Evolutionary conservation across 2,113 vertebrate genomes (phyloP).

Genomic region (Seriola aureovittata): DNA sequence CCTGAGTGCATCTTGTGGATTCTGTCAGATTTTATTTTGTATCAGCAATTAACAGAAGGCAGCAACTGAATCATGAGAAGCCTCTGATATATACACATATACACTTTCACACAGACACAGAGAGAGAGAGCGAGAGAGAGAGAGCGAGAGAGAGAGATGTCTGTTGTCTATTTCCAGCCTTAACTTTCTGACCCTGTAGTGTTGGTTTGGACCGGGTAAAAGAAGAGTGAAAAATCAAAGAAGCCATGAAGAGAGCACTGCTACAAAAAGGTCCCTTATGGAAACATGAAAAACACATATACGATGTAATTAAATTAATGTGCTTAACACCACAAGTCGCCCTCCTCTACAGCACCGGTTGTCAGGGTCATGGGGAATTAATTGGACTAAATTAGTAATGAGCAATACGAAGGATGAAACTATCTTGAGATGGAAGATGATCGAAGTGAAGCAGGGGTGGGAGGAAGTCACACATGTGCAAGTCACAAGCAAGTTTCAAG

Average conservation of each 20-base stretch:
- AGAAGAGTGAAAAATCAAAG: constrained; percentile 19
- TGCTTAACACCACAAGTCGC: constrained; percentile 18
- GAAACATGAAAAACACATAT: constrained; percentile 55
- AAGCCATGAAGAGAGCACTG: constrained; percentile 15
- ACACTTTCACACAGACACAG: too few species aligned
- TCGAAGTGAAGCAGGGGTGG: constrained; percentile 33
- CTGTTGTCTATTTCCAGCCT: constrained; percentile 31
- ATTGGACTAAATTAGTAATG: constrained; percentile 40
- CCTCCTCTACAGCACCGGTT: constrained; percentile 26
- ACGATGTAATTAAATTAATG: constrained; percentile 38
- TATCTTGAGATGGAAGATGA: constrained; percentile 12
- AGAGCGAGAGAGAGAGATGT: neutral
- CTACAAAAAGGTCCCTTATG: constrained; percentile 42
- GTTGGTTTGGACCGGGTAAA: neutral
- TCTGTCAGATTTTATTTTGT: constrained; percentile 57
- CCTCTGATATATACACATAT: neutral
- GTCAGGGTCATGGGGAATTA: constrained; percentile 37
- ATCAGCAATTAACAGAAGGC: constrained; percentile 56
- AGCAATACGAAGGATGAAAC: constrained; percentile 1
- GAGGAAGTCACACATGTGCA: too few species aligned
- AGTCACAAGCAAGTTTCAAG: too few species aligned
- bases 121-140: too few species aligned
- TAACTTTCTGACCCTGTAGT: constrained; percentile 13
- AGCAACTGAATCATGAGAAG: constrained; percentile 28
- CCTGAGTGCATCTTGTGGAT: constrained; percentile 28